Evolutionary conservation across 2,888 invertebrate species (phyloP).

Genomic region (Platycnemis pennipes): DNA sequence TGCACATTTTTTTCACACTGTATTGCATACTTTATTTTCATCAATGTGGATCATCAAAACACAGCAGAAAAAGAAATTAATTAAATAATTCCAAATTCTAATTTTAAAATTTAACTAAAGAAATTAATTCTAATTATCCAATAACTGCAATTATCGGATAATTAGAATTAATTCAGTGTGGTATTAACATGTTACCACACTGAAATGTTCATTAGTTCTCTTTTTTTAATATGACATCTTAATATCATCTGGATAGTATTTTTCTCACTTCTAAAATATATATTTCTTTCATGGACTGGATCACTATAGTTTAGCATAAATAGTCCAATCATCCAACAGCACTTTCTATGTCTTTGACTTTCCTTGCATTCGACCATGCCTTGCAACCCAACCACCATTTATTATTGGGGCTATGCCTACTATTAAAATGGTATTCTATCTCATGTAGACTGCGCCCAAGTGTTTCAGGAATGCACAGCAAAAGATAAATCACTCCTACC

Average conservation of each 20-base stretch:
- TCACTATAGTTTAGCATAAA: neutral
- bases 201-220: too few species aligned
- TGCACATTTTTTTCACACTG: too few species aligned
- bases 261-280: neutral
- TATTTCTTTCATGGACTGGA: neutral
- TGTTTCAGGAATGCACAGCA: slow-evolving; percentile 82
- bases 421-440: slow-evolving; percentile 80
- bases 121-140: too few species aligned
- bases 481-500: slow-evolving; percentile 79
- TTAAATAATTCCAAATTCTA: too few species aligned
- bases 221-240: neutral
- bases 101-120: too few species aligned
- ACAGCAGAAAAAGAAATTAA: too few species aligned
- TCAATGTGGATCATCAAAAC: too few species aligned
- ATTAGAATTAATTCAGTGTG: too few species aligned
- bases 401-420: neutral
- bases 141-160: too few species aligned
- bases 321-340: neutral
- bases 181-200: too few species aligned
- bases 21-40: too few species aligned
- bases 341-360: neutral
- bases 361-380: slow-evolving; percentile 9
- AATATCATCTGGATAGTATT: neutral
- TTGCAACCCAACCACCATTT: slow-evolving; percentile 62
- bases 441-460: slow-evolving; percentile 81